phyloP scores from a whole-genome alignment of 2,797 vertebrate species.

The Tapera naevia region DNA sequence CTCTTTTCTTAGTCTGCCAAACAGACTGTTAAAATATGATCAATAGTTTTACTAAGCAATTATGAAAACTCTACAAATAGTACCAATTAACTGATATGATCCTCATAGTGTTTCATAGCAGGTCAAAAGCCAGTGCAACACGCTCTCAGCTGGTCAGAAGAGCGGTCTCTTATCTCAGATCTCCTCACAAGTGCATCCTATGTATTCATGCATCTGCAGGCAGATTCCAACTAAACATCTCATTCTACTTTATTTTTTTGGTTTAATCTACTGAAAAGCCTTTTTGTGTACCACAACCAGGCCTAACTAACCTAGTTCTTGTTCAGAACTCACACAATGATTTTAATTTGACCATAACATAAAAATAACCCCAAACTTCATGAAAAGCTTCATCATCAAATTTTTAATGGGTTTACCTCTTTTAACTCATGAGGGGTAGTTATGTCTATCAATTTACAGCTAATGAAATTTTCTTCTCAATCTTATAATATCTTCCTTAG shows the following conservation, averaged over 20 bases:
- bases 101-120: background rate
- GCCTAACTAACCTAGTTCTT: background rate
- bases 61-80: background rate
- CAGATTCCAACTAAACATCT: background rate
- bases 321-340: background rate
- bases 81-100: background rate
- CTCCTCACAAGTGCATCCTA: background rate
- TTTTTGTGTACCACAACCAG: background rate
- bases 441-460: background rate
- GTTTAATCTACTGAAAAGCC: background rate
- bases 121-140: background rate
- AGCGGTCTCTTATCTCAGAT: background rate
- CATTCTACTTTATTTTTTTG: background rate
- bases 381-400: background rate
- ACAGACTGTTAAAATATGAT: background rate
- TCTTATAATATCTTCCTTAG: background rate
- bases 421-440: background rate
- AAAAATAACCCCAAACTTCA: fast-evolving
- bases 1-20: background rate
- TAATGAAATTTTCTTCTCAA: background rate
- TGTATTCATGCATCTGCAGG: background rate
- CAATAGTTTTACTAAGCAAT: background rate
- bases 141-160: background rate
- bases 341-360: background rate
- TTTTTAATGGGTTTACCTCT: background rate